Base-by-base conservation (phyloP, 2,113 vertebrate genomes). In the Scortum barcoo region DNA sequence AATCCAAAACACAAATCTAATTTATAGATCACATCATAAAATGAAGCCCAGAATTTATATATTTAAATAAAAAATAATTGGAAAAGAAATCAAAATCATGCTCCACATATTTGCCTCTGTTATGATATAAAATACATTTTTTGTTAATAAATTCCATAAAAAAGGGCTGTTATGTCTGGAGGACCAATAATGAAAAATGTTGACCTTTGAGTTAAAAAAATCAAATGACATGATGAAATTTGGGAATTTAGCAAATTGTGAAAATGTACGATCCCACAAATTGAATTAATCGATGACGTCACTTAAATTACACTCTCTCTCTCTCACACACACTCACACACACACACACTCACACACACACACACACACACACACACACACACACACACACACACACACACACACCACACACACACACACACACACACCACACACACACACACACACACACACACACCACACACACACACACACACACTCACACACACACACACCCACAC, bases 241-340 rank as follows among this genome's bases (percentile, higher is more conserved):
- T 16, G 36, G 16, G 3, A 48, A 60, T 14, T 26, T 1, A 1
- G 0, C 10, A 56, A n/a, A 30, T 2, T n/a, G 3, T 1, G 22
- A 9, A 19, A 8, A 42, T 57, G 7, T 1, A 8, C 36, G 33
- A 20, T 38, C 22, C 20, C 33, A 30, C 50, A 16, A 51, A 61
- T 22, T 46, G 20, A 22, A 73, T 66, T 38, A 36, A 13, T 33
- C 3, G 4, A 40, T 83, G 71, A 80, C 71, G 80, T 79, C 13
- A 86, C 20, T 36, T 10, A 20, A 16, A 22, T 7, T 12, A 38
- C 44, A 22, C 30, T 36, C 33, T n/a, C n/a, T n/a, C n/a, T n/a
- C n/a, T 3, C 33, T 4, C 6, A 36, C 33, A 36, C 33, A 36
- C 33, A 9, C 3, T 30, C 30, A 17, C 54, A 19, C 8, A 48